Percentiles rank a stretch among this genome's conserved stretches.
Evolutionary conservation across 2,797 vertebrate species (phyloP).

Genomic region (Champsocephalus gunnari): DNA sequence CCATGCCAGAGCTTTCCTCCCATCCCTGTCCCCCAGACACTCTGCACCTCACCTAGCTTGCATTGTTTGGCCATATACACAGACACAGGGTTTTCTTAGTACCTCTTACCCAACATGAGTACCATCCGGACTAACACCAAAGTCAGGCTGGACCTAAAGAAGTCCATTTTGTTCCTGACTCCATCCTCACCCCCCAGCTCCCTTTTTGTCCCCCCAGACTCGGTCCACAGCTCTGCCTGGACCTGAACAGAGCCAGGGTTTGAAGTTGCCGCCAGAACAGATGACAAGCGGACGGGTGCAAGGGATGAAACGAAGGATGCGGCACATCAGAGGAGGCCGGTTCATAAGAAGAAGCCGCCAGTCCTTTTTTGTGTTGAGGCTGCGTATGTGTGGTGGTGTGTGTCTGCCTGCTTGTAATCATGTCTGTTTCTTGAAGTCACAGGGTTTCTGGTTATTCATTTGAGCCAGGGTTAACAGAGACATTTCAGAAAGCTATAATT

Average conservation of each 20-base stretch:
- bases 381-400: conserved; percentile 51
- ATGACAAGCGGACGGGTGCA: conserved; percentile 51
- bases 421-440: conserved; percentile 47
- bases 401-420: conserved; percentile 37
- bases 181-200: conserved; percentile 18
- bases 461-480: conserved; percentile 28
- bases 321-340: conserved; percentile 59
- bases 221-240: conserved; percentile 53
- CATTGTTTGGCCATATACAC: conserved; percentile 23
- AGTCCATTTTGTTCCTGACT: conserved; percentile 24
- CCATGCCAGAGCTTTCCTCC: conserved; percentile 45
- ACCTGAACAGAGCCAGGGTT: conserved; percentile 64
- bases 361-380: conserved; percentile 57
- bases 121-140: conserved; percentile 5
- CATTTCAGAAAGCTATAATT: conserved; percentile 36
- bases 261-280: conserved; percentile 60
- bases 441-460: conserved; percentile 45
- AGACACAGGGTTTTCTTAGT: conserved; percentile 12
- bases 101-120: conserved; percentile 1
- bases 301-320: conserved; percentile 62
- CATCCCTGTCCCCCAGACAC: conserved; percentile 27
- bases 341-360: conserved; percentile 61
- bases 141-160: conserved; percentile 29
- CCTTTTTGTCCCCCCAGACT: conserved; percentile 42
- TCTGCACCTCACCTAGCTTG: conserved; percentile 24